Evolutionary conservation across 2,888 invertebrate species (phyloP).

Genomic region (Apotomis turbidana): DNA sequence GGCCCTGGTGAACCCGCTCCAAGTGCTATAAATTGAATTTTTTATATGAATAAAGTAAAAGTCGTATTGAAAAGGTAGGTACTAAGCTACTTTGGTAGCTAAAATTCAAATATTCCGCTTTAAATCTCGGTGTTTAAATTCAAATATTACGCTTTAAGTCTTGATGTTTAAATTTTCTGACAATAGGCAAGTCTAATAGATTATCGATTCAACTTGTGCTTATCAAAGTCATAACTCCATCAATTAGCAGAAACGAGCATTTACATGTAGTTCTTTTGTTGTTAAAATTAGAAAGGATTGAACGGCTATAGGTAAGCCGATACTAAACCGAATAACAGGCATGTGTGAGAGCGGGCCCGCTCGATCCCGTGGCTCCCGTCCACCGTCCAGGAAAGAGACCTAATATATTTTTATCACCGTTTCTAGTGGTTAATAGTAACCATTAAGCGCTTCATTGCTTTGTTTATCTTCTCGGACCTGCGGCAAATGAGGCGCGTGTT

Average conservation of each 20-base stretch:
- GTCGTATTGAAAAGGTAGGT: not conserved
- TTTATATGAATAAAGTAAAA: slow-evolving; percentile 20
- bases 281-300: no score
- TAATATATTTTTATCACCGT: slow-evolving; percentile 74
- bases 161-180: no score
- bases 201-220: no score
- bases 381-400: slow-evolving; percentile 52
- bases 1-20: slow-evolving; percentile 52
- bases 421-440: slow-evolving; percentile 66
- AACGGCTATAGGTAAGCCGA: not conserved
- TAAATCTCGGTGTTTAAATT: no score
- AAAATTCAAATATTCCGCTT: no score
- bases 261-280: no score
- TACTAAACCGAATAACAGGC: slow-evolving; percentile 61
- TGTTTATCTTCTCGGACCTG: slow-evolving; percentile 57
- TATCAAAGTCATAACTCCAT: no score
- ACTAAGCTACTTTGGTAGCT: no score
- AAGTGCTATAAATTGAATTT: slow-evolving; percentile 58
- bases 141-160: no score
- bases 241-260: no score
- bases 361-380: slow-evolving; percentile 49
- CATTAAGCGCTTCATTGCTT: slow-evolving; percentile 65
- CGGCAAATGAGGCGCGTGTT: slow-evolving; percentile 30
- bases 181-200: no score
- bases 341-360: slow-evolving; percentile 62